Percentiles rank a stretch among this genome's conserved stretches.
phyloP scores from a whole-genome alignment of 2,113 vertebrate species.

The Mustela lutreola region DNA sequence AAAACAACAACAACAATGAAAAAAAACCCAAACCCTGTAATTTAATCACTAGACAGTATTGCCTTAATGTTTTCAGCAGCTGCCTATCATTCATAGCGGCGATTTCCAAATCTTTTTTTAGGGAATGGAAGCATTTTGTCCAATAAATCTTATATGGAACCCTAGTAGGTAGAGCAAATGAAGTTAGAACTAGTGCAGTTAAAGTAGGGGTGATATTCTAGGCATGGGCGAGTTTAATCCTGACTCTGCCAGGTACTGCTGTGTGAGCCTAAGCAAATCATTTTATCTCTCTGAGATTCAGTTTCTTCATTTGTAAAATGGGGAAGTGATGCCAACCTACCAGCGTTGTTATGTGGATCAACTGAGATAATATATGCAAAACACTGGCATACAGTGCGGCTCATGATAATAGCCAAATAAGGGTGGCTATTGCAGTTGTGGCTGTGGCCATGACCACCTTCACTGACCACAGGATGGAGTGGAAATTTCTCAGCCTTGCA shows the following conservation, averaged over 20 bases:
- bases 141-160: not conserved
- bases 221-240: not conserved
- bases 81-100: not conserved
- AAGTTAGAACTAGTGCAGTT: not conserved
- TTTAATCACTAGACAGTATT: not conserved
- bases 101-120: not conserved
- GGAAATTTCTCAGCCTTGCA: constrained; percentile 25
- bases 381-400: not conserved
- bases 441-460: not conserved
- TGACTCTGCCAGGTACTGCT: not conserved
- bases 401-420: not conserved
- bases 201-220: not conserved
- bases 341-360: not conserved
- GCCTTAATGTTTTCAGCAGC: not conserved
- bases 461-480: not conserved
- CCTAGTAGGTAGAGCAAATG: not conserved
- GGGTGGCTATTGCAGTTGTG: not conserved
- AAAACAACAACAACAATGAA: not conserved
- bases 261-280: not conserved
- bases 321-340: not conserved
- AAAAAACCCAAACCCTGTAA: not conserved
- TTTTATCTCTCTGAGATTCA: constrained; percentile 29
- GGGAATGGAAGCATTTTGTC: not conserved
- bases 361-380: not conserved
- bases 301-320: constrained; percentile 34